Base-by-base conservation (phyloP, 2,797 vertebrate genomes). In the Mallotus villosus region DNA sequence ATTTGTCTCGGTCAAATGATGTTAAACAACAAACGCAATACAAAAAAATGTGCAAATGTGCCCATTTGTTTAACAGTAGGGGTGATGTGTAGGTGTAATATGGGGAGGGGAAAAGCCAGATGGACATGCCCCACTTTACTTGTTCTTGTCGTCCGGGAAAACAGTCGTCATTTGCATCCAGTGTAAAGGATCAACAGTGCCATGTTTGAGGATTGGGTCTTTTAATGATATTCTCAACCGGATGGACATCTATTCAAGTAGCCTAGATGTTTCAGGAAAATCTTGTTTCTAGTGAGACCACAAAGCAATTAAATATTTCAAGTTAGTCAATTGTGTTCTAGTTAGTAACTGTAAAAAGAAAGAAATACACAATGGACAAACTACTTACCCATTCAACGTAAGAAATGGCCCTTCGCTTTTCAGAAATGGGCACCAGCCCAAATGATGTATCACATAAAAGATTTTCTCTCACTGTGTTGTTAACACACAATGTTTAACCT, bases 121-220 rank as follows among this genome's bases (percentile, higher is more conserved):
- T 77, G 60, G 73, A 71, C 69, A 58, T 59, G 61, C 24, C 59
- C 11, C 67, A 71, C 37, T 78, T 19, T 74, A 78, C 72, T 55
- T 55, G 51, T 17, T 79, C 53, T 71, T 16, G 68, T 24, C 29
- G 63, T 69, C 65, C 75, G 78, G n/a, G 8, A 57, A 37, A 78
- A 81, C 83, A 77, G 79, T 82, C 83, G 81, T 64, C 81, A 2
- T 77, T 78, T 62, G 21, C 59, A 67, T 77, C 63, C 0, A 78
- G 12, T 21, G 3, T 46, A 58, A 55, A 55, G 51, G 16, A 55
- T n/a, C 51, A 55, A n/a, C 51, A 55, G 51, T 55, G 51, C 2
- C 19, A n/a, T 55, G 51, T 17, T 51, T 17, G 19, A 55, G 51
- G 17, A 16, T n/a, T 46, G 41, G 41, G 41, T 12, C 41, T 12